Evolutionary conservation across 2,797 vertebrate species (phyloP), one percentile per base, ranked within the genome.

Genomic region (Poecilia gillii): DNA sequence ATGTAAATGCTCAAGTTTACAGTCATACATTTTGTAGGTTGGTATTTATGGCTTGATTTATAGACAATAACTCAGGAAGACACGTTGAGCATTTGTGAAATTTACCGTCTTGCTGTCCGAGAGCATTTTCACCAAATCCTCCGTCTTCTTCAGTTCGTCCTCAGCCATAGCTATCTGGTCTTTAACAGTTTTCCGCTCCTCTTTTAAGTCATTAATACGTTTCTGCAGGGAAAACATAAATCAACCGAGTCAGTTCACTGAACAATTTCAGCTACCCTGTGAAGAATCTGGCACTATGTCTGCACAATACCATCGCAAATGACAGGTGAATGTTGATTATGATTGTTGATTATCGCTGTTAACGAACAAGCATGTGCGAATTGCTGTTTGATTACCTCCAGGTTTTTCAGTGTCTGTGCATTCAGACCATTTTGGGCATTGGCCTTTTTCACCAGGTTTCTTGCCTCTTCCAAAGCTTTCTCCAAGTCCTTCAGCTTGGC

Each of bases 61-160:
- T n/a, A 23, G 20, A 13, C 47, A 62, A 39, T 28, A 49, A 47
- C 64, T 49, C 5, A 18, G 14, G 20, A 5, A 76, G 70, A 47
- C 25, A 57, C 0, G 53, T 28, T 57, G 53, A 57, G 16, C 13
- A 2, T 16, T 28, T 53, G 14, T 28, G n/a, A 74, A 78, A 31
- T 78, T 25, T 96, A 99, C 99, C 96, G 87, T 96, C 95, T 97
- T 97, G 89, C 94, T 97, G 85, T 95, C 94, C 0, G 87, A 87
- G 74, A 99, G 88, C 87, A 88, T 93, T 72, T 95, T 90, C 70
- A 96, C 84, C 66, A 93, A 78, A 39, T 92, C 90, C 11, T 94
- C 92, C 0, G 97, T 96, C 85, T 96, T 95, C 7, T 89, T 86
- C 78, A 99, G 91, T 72, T 97, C 96, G 4, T 93, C 80, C 45